These are phyloP conservation scores for Synchiropus splendidus DNA, from an alignment of 2,113 vertebrate species.

Conservation along the genomic window DNA sequence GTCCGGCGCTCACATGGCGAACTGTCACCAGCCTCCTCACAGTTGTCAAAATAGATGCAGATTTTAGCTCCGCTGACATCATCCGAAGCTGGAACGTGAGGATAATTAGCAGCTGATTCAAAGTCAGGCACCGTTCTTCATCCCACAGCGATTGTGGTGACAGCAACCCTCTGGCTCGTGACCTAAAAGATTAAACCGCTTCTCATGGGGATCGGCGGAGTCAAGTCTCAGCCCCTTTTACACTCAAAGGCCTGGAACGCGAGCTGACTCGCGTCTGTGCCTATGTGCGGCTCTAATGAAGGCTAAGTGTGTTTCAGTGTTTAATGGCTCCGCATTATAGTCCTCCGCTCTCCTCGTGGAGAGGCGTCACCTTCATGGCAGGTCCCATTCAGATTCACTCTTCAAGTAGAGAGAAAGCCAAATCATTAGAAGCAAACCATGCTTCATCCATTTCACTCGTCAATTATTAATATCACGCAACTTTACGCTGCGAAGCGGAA, in stretches of 20 bases:
- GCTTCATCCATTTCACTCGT: constrained; percentile 23
- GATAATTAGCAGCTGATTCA: constrained; percentile 26
- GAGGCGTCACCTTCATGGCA: constrained; percentile 30
- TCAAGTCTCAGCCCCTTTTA: constrained; percentile 26
- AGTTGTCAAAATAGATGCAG: constrained; percentile 11
- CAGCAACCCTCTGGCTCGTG: constrained; percentile 36
- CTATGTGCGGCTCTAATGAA: constrained; percentile 29
- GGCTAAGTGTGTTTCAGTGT: constrained; percentile 46
- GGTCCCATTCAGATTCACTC: constrained; percentile 15
- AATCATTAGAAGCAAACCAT: constrained; percentile 4
- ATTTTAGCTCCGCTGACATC: constrained; percentile 27
- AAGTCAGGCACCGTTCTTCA: constrained; percentile 20
- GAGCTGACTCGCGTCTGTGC: constrained; percentile 25
- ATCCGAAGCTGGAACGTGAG: constrained; percentile 15
- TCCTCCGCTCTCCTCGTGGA: constrained; percentile 24
- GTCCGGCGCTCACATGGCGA: no score
- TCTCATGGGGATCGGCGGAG: constrained; percentile 9
- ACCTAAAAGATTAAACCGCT: constrained; percentile 36
- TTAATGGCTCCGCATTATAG: constrained; percentile 37
- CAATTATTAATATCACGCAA: constrained; percentile 41
- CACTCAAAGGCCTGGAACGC: constrained; percentile 29
- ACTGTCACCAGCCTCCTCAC: constrained; percentile 15
- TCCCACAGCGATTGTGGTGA: constrained; percentile 20
- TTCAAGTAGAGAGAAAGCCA: constrained; percentile 9
- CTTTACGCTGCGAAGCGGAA: constrained; percentile 5